These are phyloP conservation scores for Brevimyrus niger DNA, from an alignment of 2,113 vertebrate species.

Conservation along the genomic window DNA sequence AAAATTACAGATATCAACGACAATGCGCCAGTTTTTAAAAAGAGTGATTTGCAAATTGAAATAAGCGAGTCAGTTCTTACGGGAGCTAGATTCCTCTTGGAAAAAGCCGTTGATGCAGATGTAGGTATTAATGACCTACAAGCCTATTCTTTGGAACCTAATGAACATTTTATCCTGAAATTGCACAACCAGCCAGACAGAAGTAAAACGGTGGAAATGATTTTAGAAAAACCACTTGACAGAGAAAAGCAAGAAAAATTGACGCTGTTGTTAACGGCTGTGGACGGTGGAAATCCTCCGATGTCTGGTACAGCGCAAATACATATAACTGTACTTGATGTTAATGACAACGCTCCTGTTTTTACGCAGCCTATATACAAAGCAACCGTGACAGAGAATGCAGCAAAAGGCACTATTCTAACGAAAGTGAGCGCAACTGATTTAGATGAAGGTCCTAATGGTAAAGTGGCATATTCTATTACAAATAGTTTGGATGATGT, in stretches of 20 bases:
- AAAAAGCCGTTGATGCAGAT: background rate
- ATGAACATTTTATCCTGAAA: background rate
- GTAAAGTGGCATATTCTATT: background rate
- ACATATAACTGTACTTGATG: background rate
- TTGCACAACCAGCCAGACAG: background rate
- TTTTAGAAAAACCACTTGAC: background rate
- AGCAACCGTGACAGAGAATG: background rate
- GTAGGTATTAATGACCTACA: background rate
- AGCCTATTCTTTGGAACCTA: background rate
- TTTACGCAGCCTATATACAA: background rate
- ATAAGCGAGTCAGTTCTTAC: background rate
- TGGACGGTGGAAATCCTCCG: background rate
- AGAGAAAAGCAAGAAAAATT: background rate
- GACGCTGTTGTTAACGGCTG: background rate
- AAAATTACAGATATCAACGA: background rate
- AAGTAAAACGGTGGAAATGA: background rate
- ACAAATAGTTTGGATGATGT: background rate
- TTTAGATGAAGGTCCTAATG: background rate
- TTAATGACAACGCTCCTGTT: background rate
- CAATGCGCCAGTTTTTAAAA: rapidly evolving
- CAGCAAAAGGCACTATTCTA: background rate
- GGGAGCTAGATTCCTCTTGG: background rate
- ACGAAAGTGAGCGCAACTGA: background rate
- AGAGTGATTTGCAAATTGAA: rapidly evolving
- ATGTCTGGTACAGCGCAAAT: background rate